Base-by-base conservation (phyloP, 2,113 vertebrate species). In the Lipophrys pholis region DNA sequence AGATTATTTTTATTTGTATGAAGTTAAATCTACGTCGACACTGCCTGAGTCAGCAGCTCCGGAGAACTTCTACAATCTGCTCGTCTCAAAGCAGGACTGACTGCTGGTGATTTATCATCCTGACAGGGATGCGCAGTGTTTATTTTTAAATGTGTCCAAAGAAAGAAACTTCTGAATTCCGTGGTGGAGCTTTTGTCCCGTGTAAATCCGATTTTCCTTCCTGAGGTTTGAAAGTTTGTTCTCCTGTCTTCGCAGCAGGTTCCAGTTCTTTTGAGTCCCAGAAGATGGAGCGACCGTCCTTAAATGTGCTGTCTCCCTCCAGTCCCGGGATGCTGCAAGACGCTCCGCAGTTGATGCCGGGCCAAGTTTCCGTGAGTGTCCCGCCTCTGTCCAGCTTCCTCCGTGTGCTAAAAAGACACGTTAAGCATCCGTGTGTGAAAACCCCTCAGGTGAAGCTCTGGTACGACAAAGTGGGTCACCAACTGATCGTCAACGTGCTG, bases 231-330 rank as follows among this genome's bases (percentile, higher is more conserved):
- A 60, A 54, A 6, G 7, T 50, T 38, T 51, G 11, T 42, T 43
- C 8, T 21, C 66, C 46, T 81, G 54, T 63, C 67, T 76, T 82
- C 55, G 46, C 69, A 94, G 90, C 93, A 98, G 97, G 97, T 95
- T 99, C 97, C 80, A 99, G 96, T 95, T 97, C 98, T 86, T 99
- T 98, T 93, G 98, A 99, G 93, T 99, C 97, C 90, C 98, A 98
- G 94, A 99, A 99, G 94, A 97, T 98, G 96, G 97, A 99, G 88
- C 94, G 97, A 71, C 97, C 97, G 57, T 96, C 97, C 78, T 96
- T 98, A 94, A 97, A 97, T 89, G 95, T 98, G 90, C 95, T 97
- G 91, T 98, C 97, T 93, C 97, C 98, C 2, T 96, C 97, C 69
- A 99, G 97, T 87, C 96, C 96, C 57, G 95, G 96, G 93, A 94